These are phyloP conservation scores for Polymixis flavicincta DNA, from an alignment of 2,888 invertebrate species.

Conservation along the genomic window DNA sequence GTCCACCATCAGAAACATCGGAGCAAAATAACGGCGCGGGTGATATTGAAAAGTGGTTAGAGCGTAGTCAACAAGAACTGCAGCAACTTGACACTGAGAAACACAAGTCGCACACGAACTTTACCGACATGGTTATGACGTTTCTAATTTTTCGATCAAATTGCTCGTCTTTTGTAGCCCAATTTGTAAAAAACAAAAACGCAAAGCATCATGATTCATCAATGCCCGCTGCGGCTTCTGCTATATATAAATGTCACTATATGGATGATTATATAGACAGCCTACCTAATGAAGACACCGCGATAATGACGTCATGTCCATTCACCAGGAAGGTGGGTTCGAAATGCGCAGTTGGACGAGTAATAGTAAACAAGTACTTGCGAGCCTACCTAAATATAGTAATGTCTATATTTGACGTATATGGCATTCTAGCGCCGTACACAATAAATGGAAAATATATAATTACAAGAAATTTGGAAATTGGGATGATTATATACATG, in stretches of 20 bases:
- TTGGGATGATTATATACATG: too few relatives aligned
- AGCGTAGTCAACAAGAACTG: too few relatives aligned
- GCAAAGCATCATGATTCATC: not conserved
- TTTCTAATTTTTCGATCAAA: not conserved
- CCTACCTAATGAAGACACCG: not conserved
- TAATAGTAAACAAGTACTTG: constrained; percentile 1
- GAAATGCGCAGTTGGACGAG: constrained; percentile 4
- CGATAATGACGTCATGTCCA: not conserved
- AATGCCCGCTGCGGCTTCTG: not conserved
- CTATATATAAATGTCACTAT: not conserved
- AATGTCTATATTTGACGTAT: too few relatives aligned
- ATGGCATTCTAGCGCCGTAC: not conserved
- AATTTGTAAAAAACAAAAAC: not conserved
- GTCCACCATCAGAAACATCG: too few relatives aligned
- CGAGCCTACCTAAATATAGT: not conserved
- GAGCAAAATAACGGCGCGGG: too few relatives aligned
- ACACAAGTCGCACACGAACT: too few relatives aligned
- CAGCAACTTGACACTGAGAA: too few relatives aligned
- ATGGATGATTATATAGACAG: too few relatives aligned
- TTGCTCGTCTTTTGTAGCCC: not conserved
- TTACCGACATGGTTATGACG: not conserved
- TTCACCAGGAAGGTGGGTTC: not conserved
- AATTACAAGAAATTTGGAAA: not conserved
- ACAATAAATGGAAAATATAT: not conserved
- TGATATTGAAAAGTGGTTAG: too few relatives aligned